phyloP scores from a whole-genome alignment of 2,797 vertebrate genomes.

The Orientallactaga sibirica region DNA sequence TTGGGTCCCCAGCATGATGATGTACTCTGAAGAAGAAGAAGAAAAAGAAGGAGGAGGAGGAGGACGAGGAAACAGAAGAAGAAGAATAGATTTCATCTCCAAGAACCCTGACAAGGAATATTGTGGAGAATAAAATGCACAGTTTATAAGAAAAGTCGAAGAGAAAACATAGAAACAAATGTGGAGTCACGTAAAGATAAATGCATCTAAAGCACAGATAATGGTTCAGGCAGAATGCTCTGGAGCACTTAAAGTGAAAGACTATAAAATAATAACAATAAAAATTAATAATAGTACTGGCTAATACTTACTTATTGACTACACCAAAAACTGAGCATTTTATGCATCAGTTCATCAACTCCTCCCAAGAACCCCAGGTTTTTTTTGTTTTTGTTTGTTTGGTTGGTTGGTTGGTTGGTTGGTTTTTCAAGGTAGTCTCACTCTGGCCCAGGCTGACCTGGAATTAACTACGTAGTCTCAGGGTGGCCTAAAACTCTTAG shows the following conservation, averaged over 20 bases:
- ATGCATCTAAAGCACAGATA: background rate
- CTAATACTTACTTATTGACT: slow-evolving; percentile 13
- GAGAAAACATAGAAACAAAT: slow-evolving; percentile 30
- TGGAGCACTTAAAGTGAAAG: background rate
- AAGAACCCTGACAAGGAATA: slow-evolving; percentile 48
- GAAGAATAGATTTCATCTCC: slow-evolving; percentile 36
- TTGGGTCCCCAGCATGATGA: slow-evolving; percentile 9
- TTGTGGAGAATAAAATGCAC: slow-evolving; percentile 19
- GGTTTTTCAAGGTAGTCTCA: no score
- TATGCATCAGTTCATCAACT: background rate
- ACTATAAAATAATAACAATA: background rate
- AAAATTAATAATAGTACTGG: background rate
- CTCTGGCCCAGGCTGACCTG: no score
- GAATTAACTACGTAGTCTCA: no score
- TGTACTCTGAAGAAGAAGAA: background rate
- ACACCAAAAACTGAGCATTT: slow-evolving; percentile 30
- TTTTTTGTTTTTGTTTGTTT: background rate
- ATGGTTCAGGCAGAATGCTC: background rate
- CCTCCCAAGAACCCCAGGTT: slow-evolving; percentile 7
- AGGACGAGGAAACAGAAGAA: background rate
- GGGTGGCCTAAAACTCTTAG: no score
- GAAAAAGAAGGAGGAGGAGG: background rate
- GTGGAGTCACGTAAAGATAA: background rate
- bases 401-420: no score
- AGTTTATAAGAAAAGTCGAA: background rate